These are phyloP conservation scores for Drosophila santomea DNA, from an alignment of 1,140 invertebrate species.

Conservation along the genomic window DNA sequence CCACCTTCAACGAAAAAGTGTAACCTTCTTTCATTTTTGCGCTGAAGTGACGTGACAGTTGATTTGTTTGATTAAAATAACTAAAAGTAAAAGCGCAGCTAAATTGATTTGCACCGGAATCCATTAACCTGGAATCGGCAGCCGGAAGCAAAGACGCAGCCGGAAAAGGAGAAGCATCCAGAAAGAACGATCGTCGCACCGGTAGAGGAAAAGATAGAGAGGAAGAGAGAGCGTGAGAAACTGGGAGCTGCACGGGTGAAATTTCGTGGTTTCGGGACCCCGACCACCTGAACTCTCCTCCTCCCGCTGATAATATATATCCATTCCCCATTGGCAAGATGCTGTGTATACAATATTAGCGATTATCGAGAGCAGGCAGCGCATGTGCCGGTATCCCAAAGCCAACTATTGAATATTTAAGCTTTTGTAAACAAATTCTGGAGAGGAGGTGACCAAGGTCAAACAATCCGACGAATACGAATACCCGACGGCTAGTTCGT, in stretches of 20 bases:
- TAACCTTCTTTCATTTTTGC: constrained; percentile 45
- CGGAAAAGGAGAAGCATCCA: not conserved
- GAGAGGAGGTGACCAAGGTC: constrained; percentile 36
- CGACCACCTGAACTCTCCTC: constrained; percentile 3
- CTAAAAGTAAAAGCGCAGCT: constrained; percentile 40
- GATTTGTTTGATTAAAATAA: constrained; percentile 81
- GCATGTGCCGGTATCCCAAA: constrained; percentile 46
- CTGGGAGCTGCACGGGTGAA: constrained; percentile 32
- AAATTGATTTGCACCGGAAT: constrained; percentile 47
- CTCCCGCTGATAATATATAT: not conserved
- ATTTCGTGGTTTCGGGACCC: constrained; percentile 44
- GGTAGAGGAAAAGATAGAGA: constrained; percentile 4
- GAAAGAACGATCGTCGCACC: constrained; percentile 6
- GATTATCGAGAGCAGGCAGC: constrained; percentile 54
- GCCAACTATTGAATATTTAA: constrained; percentile 56
- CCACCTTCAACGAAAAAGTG: constrained; percentile 24
- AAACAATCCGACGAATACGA: constrained; percentile 38
- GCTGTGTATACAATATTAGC: constrained; percentile 79
- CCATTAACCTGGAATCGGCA: constrained; percentile 29
- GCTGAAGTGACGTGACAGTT: constrained; percentile 81
- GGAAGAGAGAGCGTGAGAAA: constrained; percentile 2
- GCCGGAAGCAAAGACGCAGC: constrained; percentile 10
- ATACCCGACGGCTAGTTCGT: constrained; percentile 43
- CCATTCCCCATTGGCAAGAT: constrained; percentile 44
- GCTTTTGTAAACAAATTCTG: constrained; percentile 68